These are phyloP conservation scores for Porites australiensis DNA, from an alignment of 64 coral and sea anemone species.

Conservation along the genomic window DNA sequence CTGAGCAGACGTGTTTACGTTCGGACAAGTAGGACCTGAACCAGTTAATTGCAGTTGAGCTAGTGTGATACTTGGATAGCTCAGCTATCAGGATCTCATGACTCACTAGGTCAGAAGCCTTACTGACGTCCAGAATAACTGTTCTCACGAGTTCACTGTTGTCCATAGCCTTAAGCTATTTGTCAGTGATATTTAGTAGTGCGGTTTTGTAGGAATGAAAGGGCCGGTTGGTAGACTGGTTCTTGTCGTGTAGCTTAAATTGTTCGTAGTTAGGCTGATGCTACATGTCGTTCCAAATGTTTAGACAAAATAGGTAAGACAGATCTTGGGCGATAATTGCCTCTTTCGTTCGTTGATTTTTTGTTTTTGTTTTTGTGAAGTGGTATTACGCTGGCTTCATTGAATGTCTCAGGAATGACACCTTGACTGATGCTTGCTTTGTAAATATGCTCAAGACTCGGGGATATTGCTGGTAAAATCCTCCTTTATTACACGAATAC, in stretches of 20 bases:
- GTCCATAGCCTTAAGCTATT: constrained; percentile 29
- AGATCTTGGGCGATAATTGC: constrained; percentile 49
- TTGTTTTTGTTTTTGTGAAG: constrained; percentile 1
- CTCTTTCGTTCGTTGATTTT: background rate
- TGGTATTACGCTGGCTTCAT: constrained; percentile 48
- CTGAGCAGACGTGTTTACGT: no score
- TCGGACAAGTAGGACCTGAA: no score
- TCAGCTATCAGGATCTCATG: no score
- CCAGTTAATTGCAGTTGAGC: no score
- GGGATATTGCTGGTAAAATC: constrained; percentile 21
- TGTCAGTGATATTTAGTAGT: constrained; percentile 1
- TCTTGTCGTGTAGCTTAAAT: constrained; percentile 14
- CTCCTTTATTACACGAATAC: constrained; percentile 39
- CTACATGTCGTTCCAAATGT: constrained; percentile 50
- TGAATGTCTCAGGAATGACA: constrained; percentile 22
- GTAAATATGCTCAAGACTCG: constrained; percentile 40
- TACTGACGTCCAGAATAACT: no score
- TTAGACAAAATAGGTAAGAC: constrained; percentile 46
- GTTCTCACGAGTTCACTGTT: background rate
- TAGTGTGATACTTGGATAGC: no score
- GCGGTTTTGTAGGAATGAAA: background rate
- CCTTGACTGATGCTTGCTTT: constrained; percentile 27
- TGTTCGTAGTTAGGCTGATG: background rate
- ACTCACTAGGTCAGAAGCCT: no score
- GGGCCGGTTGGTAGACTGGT: constrained; percentile 20